phyloP scores from a whole-genome alignment of 37 sponge, comb jelly and placozoan species.

The Lycopodina hypogea region DNA sequence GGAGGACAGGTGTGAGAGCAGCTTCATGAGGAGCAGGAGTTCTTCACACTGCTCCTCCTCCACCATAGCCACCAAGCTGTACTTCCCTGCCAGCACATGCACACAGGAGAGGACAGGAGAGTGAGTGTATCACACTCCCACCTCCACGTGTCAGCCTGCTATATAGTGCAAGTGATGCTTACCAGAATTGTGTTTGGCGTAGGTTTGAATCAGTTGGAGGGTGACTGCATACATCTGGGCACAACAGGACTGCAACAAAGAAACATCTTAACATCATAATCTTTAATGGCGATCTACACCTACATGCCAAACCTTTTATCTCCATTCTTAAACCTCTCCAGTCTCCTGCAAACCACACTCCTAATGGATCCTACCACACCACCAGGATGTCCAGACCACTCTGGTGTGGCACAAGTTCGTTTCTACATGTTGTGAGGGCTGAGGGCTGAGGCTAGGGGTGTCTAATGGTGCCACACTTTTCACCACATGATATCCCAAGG shows the following conservation, averaged over 20 bases:
- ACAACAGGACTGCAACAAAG: slow-evolving; percentile 12
- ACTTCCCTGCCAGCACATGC: slow-evolving; percentile 23
- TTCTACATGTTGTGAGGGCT: too few species aligned
- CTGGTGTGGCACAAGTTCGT: too few species aligned
- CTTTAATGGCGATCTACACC: too few species aligned
- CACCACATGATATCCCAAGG: too few species aligned
- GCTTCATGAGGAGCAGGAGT: slow-evolving; percentile 44
- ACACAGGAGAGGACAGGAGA: background rate
- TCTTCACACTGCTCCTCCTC: slow-evolving; percentile 79
- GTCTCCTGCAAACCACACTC: too few species aligned
- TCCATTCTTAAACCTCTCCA: too few species aligned
- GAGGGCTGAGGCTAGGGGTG: too few species aligned
- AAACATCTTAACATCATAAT: background rate
- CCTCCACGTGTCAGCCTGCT: background rate
- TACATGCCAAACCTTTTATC: too few species aligned
- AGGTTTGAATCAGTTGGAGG: slow-evolving; percentile 43
- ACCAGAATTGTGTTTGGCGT: slow-evolving; percentile 58
- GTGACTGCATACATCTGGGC: slow-evolving; percentile 51
- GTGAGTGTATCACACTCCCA: background rate
- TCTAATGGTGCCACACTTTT: too few species aligned
- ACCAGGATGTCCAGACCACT: background rate
- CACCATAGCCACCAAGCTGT: slow-evolving; percentile 18
- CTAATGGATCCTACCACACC: too few species aligned
- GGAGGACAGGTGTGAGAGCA: slow-evolving; percentile 56
- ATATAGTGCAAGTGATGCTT: too few species aligned